A percentile compares a stretch with the other conserved stretches of the same genome.
Evolutionary conservation across 2,888 invertebrate genomes (phyloP).

Genomic region (Protophormia terraenovae): DNA sequence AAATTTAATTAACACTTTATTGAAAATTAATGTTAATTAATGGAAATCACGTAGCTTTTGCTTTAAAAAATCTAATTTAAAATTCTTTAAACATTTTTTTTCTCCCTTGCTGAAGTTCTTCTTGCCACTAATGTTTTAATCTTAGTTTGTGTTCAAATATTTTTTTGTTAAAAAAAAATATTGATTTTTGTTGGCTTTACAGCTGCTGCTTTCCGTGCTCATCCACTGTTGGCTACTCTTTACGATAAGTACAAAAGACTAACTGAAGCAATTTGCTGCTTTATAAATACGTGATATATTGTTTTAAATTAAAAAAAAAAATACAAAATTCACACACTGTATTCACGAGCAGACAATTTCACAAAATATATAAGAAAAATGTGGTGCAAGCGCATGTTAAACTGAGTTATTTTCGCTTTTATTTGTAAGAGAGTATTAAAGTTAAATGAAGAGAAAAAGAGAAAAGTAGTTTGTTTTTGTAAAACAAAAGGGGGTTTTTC

Average conservation of each 20-base stretch:
- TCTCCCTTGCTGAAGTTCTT: slow-evolving; percentile 40
- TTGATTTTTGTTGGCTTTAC: slow-evolving; percentile 52
- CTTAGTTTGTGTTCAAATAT: slow-evolving; percentile 31
- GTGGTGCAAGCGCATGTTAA: slow-evolving; percentile 60
- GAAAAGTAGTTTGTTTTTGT: not conserved
- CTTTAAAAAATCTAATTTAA: not conserved
- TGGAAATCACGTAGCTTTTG: slow-evolving; percentile 39
- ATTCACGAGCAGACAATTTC: slow-evolving; percentile 7
- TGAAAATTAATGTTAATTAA: slow-evolving; percentile 44
- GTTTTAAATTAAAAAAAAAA: slow-evolving; percentile 37
- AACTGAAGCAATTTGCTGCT: slow-evolving; percentile 63
- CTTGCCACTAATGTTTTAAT: slow-evolving; percentile 17
- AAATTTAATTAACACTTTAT: slow-evolving; percentile 46
- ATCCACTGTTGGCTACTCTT: slow-evolving; percentile 54
- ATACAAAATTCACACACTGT: slow-evolving; percentile 47
- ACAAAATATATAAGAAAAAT: not conserved
- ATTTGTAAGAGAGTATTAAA: slow-evolving; percentile 12
- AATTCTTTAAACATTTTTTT: slow-evolving; percentile 45
- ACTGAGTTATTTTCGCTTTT: slow-evolving; percentile 22
- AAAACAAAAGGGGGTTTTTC: slow-evolving; percentile 14
- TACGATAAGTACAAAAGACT: slow-evolving; percentile 63
- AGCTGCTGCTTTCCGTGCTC: slow-evolving; percentile 33
- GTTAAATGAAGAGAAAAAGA: not conserved
- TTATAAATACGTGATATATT: slow-evolving; percentile 51
- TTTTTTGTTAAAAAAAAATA: slow-evolving; percentile 44